Evolutionary conservation across 2,888 invertebrate genomes (phyloP).

Genomic region (Phania funesta): DNA sequence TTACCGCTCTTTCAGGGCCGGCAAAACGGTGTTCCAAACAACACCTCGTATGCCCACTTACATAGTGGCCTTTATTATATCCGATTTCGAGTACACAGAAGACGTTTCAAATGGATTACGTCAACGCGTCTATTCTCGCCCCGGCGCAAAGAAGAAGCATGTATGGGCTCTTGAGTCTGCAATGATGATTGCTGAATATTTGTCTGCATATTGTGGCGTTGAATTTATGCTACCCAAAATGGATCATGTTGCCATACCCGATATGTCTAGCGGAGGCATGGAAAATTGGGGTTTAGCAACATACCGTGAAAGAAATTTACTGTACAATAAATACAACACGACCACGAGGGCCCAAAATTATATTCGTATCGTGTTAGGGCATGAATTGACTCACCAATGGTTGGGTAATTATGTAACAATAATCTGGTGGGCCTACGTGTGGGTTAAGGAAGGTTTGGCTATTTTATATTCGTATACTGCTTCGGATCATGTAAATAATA

Average conservation of each 20-base stretch:
- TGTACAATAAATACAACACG: slow-evolving; percentile 74
- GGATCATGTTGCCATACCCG: slow-evolving; percentile 93
- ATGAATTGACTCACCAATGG: slow-evolving; percentile 88
- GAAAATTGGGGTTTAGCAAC: slow-evolving; percentile 96
- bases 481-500: not conserved
- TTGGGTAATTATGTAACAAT: slow-evolving; percentile 88
- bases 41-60: slow-evolving; percentile 88
- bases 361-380: slow-evolving; percentile 82
- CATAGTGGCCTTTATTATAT: slow-evolving; percentile 89
- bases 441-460: slow-evolving; percentile 88
- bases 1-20: slow-evolving; percentile 8
- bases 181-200: slow-evolving; percentile 83
- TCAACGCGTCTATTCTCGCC: slow-evolving; percentile 77
- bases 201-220: slow-evolving; percentile 86
- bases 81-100: slow-evolving; percentile 80
- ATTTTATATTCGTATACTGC: slow-evolving; percentile 73
- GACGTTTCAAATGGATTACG: slow-evolving; percentile 70
- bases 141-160: slow-evolving; percentile 76
- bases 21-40: slow-evolving; percentile 77
- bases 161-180: slow-evolving; percentile 82
- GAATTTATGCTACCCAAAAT: slow-evolving; percentile 85
- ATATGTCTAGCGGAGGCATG: slow-evolving; percentile 93
- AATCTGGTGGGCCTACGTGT: slow-evolving; percentile 86
- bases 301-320: slow-evolving; percentile 77
- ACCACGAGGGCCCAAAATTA: slow-evolving; percentile 75